Evolutionary conservation across 1,140 invertebrate genomes (phyloP).

Genomic region (Zaprionus ghesquierei): DNA sequence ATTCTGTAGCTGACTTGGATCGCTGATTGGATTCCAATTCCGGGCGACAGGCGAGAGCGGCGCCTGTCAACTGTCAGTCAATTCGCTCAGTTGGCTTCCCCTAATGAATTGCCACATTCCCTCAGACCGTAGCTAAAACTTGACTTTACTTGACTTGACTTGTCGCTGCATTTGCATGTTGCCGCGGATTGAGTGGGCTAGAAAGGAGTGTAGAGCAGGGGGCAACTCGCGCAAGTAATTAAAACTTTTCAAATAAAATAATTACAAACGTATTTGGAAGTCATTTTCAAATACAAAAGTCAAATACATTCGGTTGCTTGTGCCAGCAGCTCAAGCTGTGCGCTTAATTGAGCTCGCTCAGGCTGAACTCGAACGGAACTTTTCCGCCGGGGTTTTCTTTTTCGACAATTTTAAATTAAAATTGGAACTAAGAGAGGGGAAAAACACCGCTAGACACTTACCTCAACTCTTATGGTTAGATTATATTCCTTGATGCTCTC

Average conservation of each 20-base stretch:
- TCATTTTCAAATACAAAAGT: slow-evolving; percentile 72
- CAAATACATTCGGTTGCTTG: slow-evolving; percentile 62
- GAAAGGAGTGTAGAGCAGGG: too few relatives aligned
- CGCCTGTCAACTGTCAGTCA: slow-evolving; percentile 38
- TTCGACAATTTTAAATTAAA: slow-evolving; percentile 1
- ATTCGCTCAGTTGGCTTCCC: slow-evolving; percentile 18
- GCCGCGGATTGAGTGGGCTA: not conserved
- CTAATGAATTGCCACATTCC: slow-evolving; percentile 40
- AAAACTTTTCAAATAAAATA: slow-evolving; percentile 81
- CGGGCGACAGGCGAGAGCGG: slow-evolving; percentile 2
- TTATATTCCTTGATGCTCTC: slow-evolving; percentile 98
- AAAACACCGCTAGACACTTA: slow-evolving; percentile 84
- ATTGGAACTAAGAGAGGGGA: too few relatives aligned
- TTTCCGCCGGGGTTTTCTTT: not conserved
- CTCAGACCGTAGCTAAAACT: slow-evolving; percentile 1
- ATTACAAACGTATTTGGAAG: slow-evolving; percentile 70
- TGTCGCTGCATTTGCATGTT: slow-evolving; percentile 11
- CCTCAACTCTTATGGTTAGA: slow-evolving; percentile 97
- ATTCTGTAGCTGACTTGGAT: slow-evolving; percentile 32
- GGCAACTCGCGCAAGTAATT: slow-evolving; percentile 67
- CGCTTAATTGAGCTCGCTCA: slow-evolving; percentile 56
- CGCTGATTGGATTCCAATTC: slow-evolving; percentile 72
- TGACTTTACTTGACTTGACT: slow-evolving; percentile 14
- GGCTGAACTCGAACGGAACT: slow-evolving; percentile 20
- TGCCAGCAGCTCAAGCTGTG: slow-evolving; percentile 22